phyloP scores from a whole-genome alignment of 64 coral and sea anemone genomes.

The Anthopleura sola region DNA sequence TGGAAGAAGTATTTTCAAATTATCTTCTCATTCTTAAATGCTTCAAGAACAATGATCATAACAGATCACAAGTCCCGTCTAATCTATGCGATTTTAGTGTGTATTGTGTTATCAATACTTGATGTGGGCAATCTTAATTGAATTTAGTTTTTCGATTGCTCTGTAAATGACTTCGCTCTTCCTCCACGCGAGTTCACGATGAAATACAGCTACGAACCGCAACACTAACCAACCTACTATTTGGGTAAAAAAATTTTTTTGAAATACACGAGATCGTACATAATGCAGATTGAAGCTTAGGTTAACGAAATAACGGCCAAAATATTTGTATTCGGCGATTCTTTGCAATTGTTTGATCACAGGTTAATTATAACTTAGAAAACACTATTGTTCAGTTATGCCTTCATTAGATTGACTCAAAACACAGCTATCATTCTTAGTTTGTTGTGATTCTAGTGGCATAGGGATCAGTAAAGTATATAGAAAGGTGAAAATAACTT shows the following conservation, averaged over 20 bases:
- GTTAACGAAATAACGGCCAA: no score
- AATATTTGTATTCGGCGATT: no score
- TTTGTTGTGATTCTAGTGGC: neutral
- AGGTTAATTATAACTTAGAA: no score
- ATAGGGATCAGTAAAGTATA: neutral
- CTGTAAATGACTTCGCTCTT: neutral
- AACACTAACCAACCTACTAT: neutral
- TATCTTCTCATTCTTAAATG: no score
- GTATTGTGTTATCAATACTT: neutral
- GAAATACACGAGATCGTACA: neutral
- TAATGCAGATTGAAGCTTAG: no score
- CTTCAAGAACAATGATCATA: neutral
- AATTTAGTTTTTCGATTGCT: neutral
- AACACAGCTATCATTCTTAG: no score
- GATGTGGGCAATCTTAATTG: neutral
- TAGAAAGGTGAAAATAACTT: neutral
- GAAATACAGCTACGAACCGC: neutral
- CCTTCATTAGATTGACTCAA: no score
- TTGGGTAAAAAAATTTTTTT: neutral
- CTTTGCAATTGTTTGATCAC: no score
- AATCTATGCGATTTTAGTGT: neutral
- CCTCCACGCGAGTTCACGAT: neutral
- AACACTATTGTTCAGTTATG: no score
- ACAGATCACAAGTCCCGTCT: neutral
- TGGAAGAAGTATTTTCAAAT: no score